A percentile compares a stretch with the other conserved stretches of the same genome.
Evolutionary conservation across 37 sponge, comb jelly and placozoan genomes (phyloP).

Genomic region (Ephydatia muelleri): DNA sequence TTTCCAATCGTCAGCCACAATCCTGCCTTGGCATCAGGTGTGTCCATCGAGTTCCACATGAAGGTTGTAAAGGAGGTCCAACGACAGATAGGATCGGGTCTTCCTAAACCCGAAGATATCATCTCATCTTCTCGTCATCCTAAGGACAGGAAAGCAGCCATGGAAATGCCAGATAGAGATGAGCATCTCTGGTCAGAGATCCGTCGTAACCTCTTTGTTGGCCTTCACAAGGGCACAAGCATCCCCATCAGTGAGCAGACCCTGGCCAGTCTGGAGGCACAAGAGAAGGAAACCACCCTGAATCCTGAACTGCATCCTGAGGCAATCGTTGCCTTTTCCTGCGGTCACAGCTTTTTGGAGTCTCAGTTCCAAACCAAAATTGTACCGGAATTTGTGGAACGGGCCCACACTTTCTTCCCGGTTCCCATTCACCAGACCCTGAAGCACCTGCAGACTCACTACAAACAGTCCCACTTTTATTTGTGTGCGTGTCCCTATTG

Average conservation of each 20-base stretch:
- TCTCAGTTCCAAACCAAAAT: conserved; percentile 35
- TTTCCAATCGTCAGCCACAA: neutral
- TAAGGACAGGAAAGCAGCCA: neutral
- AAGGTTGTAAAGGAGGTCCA: conserved; percentile 33
- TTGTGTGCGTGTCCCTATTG: conserved; percentile 66
- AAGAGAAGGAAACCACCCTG: neutral
- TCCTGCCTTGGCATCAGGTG: neutral
- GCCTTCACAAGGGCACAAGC: conserved; percentile 4
- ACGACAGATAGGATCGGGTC: neutral
- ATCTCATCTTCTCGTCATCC: neutral
- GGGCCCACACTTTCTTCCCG: conserved; percentile 42
- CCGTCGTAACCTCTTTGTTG: conserved; percentile 52
- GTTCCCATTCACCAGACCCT: conserved; percentile 27
- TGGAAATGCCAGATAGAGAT: conserved; percentile 34
- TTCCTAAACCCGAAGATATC: conserved; percentile 31
- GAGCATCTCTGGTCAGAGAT: conserved; percentile 52
- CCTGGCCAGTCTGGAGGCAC: neutral
- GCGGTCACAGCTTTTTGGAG: conserved; percentile 62
- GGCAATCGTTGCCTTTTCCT: conserved; percentile 57
- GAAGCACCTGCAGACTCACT: conserved; percentile 25
- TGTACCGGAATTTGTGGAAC: conserved; percentile 52
- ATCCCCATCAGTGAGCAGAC: conserved; percentile 21
- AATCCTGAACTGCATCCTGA: too few species aligned
- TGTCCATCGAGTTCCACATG: conserved; percentile 41
- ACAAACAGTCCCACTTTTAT: conserved; percentile 21